Base-by-base conservation (phyloP, 2,797 vertebrate species). In the Anas bahamensis region DNA sequence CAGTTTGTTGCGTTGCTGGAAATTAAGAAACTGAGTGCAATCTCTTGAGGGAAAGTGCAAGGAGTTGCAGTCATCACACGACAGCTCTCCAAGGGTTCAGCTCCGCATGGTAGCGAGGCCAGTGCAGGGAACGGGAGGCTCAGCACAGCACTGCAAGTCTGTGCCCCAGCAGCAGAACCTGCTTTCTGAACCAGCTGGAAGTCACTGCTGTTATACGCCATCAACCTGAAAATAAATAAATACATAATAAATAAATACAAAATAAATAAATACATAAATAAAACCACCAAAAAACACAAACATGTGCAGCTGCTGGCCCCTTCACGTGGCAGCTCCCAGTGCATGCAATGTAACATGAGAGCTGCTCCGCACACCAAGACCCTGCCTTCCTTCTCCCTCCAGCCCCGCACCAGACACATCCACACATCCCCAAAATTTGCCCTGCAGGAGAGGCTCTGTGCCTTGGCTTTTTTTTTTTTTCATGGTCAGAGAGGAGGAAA, bases 341-440 rank as follows among this genome's bases (percentile, higher is more conserved):
- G 90, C 88, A 77, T 86, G 57, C 81, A 61, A 37, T 79, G 53
- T 77, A 96, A 89, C 63, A 13, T 87, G 85, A 93, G 84, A 95
- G 37, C 57, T 64, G 44, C 72, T 88, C 12, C 1, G 2, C 4
- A 7, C 22, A 7, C 69, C 60, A 63, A 83, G 72, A 83, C 24
- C 56, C 53, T 60, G 35, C 70, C 53, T 83, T 37, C 41, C 28
- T 77, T 50, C 28, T 71, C 64, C 48, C 31, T 86, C 28, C 44
- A 39, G 29, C 29, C 29, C 42, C 21, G 5, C 39, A 60, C 8
- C 11, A 56, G 42, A 53, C 11, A 7, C 18, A 19, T 44, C 42
- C 70, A 53, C 11, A 7, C 18, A 19, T 44, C 42, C 73, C 22
- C 60, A 61, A 65, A 94, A 68, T n/a, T 13, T 65, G 19, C 29